Base-by-base conservation (phyloP, 2,797 vertebrate species). In the Sphenopsis melanotis region DNA sequence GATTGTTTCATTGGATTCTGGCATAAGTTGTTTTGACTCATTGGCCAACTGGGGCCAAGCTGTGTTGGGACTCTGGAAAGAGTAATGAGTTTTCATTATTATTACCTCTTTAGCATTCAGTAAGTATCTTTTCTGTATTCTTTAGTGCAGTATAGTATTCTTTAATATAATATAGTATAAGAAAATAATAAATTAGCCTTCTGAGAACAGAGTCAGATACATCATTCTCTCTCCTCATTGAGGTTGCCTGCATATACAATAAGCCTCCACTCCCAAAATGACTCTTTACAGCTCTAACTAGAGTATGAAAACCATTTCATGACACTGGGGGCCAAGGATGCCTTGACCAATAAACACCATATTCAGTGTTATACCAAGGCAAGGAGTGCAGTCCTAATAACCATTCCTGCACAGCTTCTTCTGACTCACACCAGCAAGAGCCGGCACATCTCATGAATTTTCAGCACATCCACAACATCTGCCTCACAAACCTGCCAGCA, bases 401-500 rank as follows among this genome's bases (percentile, higher is more conserved):
- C 39, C n/a, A 10, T 68, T 32, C 41, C 81, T 6, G 0, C 24
- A 23, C 36, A 50, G 21, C 53, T 52, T 81, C 78, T 84, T 46
- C 60, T 89, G 61, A 79, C 52, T 94, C 39, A 37, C 1, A 0
- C 2, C 0, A 87, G 52, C 22, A 39, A 75, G 42, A 81, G 15
- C 41, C 52, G 74, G 66, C 41, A 41, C 20, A 36, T n/a, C 41
- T 82, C 83, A 70, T 74, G 61, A 75, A 86, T 96, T 80, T 94
- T 85, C 81, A 93, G 63, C 57, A 87, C 56, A 89, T 83, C 34
- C 47, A 66, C 36, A 87, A 60, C 32, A 87, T 49, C 71, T 84
- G 34, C 92, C 77, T 93, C 44, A 10, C 26, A 15, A 47, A 66
- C 27, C 83, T 90, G 60, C 64, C 90, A 92, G 37, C 49, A 23